These are phyloP conservation scores for Drosophila cracens DNA, from an alignment of 2,888 invertebrate species.

Conservation along the genomic window DNA sequence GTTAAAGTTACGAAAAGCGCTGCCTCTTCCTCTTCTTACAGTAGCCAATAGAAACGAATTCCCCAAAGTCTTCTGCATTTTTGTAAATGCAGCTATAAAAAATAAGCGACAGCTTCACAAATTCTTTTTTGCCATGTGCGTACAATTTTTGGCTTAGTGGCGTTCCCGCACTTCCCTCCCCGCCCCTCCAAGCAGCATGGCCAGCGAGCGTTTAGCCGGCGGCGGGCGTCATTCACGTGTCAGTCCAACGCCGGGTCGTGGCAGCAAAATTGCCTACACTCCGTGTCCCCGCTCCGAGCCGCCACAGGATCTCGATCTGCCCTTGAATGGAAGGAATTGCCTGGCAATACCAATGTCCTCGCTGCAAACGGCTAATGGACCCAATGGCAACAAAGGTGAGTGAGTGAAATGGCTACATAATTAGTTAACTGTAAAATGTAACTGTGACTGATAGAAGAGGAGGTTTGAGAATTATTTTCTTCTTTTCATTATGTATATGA, in stretches of 20 bases:
- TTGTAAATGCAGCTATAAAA: slow-evolving; percentile 27
- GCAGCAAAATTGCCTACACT: slow-evolving; percentile 84
- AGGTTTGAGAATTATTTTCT: background rate
- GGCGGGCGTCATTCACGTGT: slow-evolving; percentile 84
- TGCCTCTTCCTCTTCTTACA: slow-evolving; percentile 29
- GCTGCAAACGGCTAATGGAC: slow-evolving; percentile 81
- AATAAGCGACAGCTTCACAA: slow-evolving; percentile 11
- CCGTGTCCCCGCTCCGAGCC: slow-evolving; percentile 84
- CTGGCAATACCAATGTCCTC: slow-evolving; percentile 85
- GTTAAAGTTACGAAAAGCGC: slow-evolving; percentile 28
- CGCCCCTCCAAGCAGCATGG: slow-evolving; percentile 32
- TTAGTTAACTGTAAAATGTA: background rate
- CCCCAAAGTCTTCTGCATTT: slow-evolving; percentile 16
- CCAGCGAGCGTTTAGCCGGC: slow-evolving; percentile 71
- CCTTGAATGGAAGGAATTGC: slow-evolving; percentile 76
- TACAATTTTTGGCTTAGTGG: slow-evolving; percentile 4
- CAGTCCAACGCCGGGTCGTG: slow-evolving; percentile 84
- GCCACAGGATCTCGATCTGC: slow-evolving; percentile 82
- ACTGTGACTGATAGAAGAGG: background rate
- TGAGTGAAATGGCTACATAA: background rate
- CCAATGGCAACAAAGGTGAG: slow-evolving; percentile 73
- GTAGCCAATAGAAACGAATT: slow-evolving; percentile 17
- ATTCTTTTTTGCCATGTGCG: slow-evolving; percentile 15
- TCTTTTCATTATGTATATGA: no score
- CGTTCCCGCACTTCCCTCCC: background rate